Conservation (phyloP, 1,140 invertebrate genomes). For the Tetragnatha versicolor region DNA sequence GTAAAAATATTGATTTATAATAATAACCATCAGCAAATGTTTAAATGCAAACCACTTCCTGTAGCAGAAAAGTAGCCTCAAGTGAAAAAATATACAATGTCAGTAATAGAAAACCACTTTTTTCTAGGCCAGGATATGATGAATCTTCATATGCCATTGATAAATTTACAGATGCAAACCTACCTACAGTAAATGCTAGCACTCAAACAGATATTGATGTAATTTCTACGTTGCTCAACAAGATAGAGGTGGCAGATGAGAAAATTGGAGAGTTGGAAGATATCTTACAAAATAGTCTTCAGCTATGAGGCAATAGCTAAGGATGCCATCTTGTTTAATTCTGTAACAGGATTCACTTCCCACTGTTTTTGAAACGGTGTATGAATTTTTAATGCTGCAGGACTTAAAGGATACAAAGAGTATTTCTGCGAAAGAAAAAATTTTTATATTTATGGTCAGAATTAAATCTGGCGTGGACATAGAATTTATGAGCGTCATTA, state of each 20-base stretch:
- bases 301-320: not conserved
- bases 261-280: not conserved
- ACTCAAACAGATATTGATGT: not conserved
- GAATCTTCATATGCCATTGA: too few relatives aligned
- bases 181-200: not conserved
- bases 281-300: not conserved
- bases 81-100: too few relatives aligned
- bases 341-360: not conserved
- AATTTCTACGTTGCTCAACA: not conserved
- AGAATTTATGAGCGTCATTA: not conserved
- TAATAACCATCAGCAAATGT: too few relatives aligned
- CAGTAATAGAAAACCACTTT: too few relatives aligned
- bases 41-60: too few relatives aligned
- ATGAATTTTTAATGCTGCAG: not conserved
- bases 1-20: too few relatives aligned
- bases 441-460: not conserved
- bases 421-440: not conserved
- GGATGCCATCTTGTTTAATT: not conserved
- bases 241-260: not conserved
- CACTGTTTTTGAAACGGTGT: not conserved
- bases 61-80: too few relatives aligned
- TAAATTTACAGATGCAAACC: not conserved
- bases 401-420: not conserved
- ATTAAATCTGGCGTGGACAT: not conserved
- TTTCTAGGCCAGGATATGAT: too few relatives aligned